A percentile compares a stretch with the other conserved stretches of the same genome.
phyloP scores from a whole-genome alignment of 2,888 invertebrate species.

The Agriopis marginaria region DNA sequence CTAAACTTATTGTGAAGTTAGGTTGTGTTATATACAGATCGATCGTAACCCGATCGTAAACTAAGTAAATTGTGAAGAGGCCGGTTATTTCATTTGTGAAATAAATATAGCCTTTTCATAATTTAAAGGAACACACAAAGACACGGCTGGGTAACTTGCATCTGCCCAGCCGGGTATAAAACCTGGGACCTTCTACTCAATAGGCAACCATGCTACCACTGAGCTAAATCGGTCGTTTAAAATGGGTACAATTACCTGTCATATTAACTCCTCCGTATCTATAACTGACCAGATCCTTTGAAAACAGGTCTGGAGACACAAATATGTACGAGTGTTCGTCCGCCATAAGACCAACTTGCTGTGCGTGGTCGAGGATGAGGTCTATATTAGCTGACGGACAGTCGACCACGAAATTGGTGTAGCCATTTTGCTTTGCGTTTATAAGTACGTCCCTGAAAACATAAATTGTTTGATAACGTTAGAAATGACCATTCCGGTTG shows the following conservation, averaged over 20 bases:
- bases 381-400: conserved; percentile 87
- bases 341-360: conserved; percentile 94
- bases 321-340: conserved; percentile 92
- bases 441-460: conserved; percentile 88
- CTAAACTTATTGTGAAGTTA: no score
- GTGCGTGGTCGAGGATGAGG: conserved; percentile 87
- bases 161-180: no score
- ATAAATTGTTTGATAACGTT: neutral
- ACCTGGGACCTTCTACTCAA: no score
- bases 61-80: no score
- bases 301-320: conserved; percentile 92
- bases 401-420: conserved; percentile 91
- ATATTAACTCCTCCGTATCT: conserved; percentile 94
- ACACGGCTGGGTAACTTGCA: no score
- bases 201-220: no score
- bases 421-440: conserved; percentile 89
- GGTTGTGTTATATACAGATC: no score
- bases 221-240: neutral
- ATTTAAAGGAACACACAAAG: no score
- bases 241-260: conserved; percentile 83
- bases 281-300: conserved; percentile 91
- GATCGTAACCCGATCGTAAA: no score
- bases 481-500: no score
- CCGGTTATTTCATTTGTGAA: no score
- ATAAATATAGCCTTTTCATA: no score